Conservation (phyloP, 2,888 invertebrate genomes). For the Nineta flava region DNA sequence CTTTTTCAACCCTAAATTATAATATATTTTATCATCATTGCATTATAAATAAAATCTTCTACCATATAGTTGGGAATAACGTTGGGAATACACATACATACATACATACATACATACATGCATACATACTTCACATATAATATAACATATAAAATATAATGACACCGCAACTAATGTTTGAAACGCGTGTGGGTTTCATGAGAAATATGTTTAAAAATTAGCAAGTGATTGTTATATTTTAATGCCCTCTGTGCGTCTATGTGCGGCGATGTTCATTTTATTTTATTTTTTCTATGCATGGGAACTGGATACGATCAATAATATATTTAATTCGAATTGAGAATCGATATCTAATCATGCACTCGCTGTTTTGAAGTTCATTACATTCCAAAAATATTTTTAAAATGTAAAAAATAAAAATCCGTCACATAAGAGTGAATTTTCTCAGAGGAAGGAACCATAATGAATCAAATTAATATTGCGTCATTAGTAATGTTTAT, state of each 20-base stretch:
- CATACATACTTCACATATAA: background rate
- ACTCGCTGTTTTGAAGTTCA: no score
- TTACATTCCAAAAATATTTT: no score
- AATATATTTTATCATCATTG: background rate
- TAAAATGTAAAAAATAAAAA: no score
- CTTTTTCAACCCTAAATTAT: background rate
- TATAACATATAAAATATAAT: background rate
- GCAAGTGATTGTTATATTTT: background rate
- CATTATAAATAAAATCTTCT: background rate
- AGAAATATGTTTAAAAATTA: slow-evolving; percentile 4
- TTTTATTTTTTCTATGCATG: no score
- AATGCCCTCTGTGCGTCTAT: background rate
- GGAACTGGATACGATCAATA: no score
- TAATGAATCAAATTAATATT: no score
- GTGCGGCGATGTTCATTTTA: no score
- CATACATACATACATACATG: background rate
- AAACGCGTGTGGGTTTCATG: background rate
- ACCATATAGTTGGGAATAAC: background rate
- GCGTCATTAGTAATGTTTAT: no score
- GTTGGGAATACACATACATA: background rate
- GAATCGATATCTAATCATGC: no score
- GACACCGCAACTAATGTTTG: background rate
- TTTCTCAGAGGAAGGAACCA: no score
- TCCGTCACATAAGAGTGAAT: no score
- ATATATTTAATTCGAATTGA: no score